Conservation (phyloP, 1,140 invertebrate genomes). For the Camponotus vicinus region DNA sequence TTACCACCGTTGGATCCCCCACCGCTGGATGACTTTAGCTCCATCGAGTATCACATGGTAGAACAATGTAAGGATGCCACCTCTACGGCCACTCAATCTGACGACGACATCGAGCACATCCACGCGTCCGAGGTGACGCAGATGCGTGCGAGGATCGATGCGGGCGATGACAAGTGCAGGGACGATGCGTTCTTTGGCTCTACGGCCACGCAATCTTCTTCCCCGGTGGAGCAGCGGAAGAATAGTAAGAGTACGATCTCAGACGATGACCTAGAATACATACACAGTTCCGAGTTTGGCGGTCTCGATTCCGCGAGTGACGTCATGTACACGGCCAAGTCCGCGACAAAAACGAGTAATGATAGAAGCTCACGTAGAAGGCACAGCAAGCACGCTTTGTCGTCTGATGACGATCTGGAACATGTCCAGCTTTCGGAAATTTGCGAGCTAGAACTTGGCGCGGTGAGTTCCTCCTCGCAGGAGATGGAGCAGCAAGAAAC, state of each 20-base stretch:
- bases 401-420: constrained; percentile 82
- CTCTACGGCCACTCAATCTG: constrained; percentile 74
- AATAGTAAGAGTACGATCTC: constrained; percentile 81
- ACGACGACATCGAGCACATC: constrained; percentile 83
- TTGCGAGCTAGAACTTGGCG: not conserved
- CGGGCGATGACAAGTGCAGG: not conserved
- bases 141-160: constrained; percentile 38
- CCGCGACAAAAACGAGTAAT: not conserved
- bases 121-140: constrained; percentile 72
- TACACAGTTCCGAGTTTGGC: constrained; percentile 75
- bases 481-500: constrained; percentile 29
- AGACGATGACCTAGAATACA: constrained; percentile 84
- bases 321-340: not conserved
- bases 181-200: not conserved
- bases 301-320: constrained; percentile 52
- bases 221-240: constrained; percentile 72
- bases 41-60: constrained; percentile 78
- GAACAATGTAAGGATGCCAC: constrained; percentile 56
- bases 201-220: constrained; percentile 39
- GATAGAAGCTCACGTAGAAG: constrained; percentile 1
- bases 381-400: constrained; percentile 11
- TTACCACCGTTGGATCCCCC: constrained; percentile 56
- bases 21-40: constrained; percentile 74
- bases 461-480: not conserved
- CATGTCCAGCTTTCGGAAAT: constrained; percentile 78